Evolutionary conservation across 2,797 vertebrate genomes (phyloP), one percentile per base, ranked within the genome.

Genomic region (Cossypha niveicapilla): DNA sequence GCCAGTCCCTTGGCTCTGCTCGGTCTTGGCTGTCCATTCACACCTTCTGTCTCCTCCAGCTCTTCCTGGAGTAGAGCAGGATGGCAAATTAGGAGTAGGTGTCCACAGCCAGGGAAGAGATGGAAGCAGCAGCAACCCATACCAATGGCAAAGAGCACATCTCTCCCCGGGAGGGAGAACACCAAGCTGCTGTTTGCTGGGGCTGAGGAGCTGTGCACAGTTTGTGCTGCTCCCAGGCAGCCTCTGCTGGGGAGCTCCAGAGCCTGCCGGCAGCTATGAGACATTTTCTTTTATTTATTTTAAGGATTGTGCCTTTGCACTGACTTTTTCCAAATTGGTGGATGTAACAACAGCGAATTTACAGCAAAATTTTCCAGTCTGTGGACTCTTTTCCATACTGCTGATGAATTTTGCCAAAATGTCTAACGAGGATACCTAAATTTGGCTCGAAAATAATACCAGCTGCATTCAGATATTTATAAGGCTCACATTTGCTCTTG

Each of bases 31-130:
- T 96, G 96, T 94, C 96, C 96, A 94, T 97, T 97, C 95, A 97
- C 50, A 74, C 95, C 96, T 97, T 97, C 96, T 97, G 97, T 96
- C 97, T 96, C 96, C 95, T 97, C 95, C 96, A 96, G 95, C 91
- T 96, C 95, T 79, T 93, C 95, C 88, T 95, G 86, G 93, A 96
- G 92, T 48, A 84, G 86, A 5, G 1, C 90, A 77, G 72, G 56
- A 94, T 90, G 78, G 57, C 75, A 91, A 95, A 86, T 62, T 37
- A 71, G 66, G 58, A 87, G 35, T 65, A 79, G 86, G 51, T 63
- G 41, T 63, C 92, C 57, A 44, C 14, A 79, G 91, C 84, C 91
- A 95, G 92, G 60, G 68, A 88, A 85, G 84, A 71, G 94, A 94
- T 35, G 0, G 67, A 87, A 85, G 88, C 73, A 92, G 67, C 86